Percentiles rank a stretch among this genome's conserved stretches.
These are phyloP conservation scores for Diarsia mendica DNA, from an alignment of 2,888 invertebrate genomes.

Conservation along the genomic window DNA sequence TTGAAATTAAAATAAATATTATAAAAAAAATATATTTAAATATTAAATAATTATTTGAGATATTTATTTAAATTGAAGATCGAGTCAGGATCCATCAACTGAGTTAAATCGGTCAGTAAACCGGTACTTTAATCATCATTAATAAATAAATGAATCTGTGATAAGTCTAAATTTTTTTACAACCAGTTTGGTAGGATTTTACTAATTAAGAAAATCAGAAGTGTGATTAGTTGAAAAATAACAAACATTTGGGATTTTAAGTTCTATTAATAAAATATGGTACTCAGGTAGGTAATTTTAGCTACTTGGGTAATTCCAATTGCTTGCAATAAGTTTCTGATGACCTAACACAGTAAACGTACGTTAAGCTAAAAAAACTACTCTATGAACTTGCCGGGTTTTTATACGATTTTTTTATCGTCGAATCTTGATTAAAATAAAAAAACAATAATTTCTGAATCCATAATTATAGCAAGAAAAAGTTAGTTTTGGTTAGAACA, in stretches of 20 bases:
- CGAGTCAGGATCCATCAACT: not conserved
- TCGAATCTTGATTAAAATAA: slow-evolving; percentile 24
- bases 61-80: no score
- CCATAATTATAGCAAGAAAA: slow-evolving; percentile 9
- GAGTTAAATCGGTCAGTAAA: not conserved
- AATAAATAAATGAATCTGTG: not conserved
- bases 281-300: not conserved
- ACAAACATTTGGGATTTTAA: not conserved
- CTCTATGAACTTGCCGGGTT: not conserved
- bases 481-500: slow-evolving; percentile 22
- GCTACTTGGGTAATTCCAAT: slow-evolving; percentile 6
- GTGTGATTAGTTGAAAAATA: no score
- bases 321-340: not conserved
- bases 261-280: not conserved
- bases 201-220: no score
- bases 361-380: not conserved
- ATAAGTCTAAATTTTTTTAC: not conserved
- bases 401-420: slow-evolving; percentile 22
- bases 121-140: not conserved
- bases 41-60: no score
- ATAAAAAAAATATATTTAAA: no score
- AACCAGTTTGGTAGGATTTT: not conserved
- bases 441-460: slow-evolving; percentile 16
- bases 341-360: slow-evolving; percentile 9
- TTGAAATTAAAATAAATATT: no score